Percentiles rank a stretch among this genome's conserved stretches.
Evolutionary conservation across 2,113 vertebrate species (phyloP).

Genomic region (Cynopterus brachyotis): DNA sequence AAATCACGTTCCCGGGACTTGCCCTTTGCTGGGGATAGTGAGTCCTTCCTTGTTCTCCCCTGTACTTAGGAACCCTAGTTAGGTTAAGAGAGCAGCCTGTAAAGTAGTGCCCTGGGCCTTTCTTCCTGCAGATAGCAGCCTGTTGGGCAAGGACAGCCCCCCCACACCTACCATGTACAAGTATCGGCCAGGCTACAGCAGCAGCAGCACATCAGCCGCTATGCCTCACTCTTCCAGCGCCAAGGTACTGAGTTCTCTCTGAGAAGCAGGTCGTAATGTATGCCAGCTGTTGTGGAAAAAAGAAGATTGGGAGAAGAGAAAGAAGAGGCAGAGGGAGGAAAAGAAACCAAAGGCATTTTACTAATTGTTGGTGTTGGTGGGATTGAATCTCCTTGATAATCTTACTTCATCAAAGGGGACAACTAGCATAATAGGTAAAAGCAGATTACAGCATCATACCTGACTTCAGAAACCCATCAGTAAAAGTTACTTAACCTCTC

Average conservation of each 20-base stretch:
- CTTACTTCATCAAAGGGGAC: background rate
- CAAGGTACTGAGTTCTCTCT: slow-evolving; percentile 75
- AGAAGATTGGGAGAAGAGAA: background rate
- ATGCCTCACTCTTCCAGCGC: slow-evolving; percentile 86
- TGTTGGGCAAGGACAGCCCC: slow-evolving; percentile 91
- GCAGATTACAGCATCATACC: background rate
- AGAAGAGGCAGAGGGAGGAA: background rate
- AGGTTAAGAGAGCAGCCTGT: background rate
- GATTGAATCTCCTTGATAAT: background rate
- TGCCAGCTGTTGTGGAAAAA: background rate
- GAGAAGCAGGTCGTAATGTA: too few relatives aligned
- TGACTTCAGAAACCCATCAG: background rate
- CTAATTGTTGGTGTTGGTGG: background rate
- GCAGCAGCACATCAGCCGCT: slow-evolving; percentile 86
- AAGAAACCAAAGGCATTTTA: background rate
- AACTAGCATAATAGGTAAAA: background rate
- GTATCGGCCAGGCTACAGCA: slow-evolving; percentile 93
- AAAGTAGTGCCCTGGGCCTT: background rate
- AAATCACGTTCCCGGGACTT: background rate
- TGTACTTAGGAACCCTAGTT: background rate
- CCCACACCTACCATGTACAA: slow-evolving; percentile 96
- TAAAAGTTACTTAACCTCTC: background rate
- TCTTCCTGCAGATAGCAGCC: slow-evolving; percentile 88
- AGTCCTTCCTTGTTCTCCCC: background rate
- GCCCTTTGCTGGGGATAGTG: background rate